Conservation (phyloP, 2,113 vertebrate species). For the Meriones unguiculatus region DNA sequence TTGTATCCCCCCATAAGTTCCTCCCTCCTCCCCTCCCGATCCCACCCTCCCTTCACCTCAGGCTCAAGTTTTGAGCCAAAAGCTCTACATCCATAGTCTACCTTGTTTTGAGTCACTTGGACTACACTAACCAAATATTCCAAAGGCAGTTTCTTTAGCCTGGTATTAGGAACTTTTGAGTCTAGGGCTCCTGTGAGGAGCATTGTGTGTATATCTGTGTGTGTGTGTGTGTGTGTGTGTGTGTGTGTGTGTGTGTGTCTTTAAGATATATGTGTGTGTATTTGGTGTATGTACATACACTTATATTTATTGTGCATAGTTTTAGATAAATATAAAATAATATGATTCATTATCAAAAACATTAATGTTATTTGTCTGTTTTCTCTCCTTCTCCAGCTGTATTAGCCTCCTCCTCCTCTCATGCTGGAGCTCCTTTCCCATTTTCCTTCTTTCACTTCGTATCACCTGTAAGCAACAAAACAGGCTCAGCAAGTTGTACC, state of each 20-base stretch:
- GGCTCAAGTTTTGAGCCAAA: not conserved
- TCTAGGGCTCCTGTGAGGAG: not conserved
- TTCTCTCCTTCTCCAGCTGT: not conserved
- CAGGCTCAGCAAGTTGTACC: not conserved
- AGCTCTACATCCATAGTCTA: not conserved
- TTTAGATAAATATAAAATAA: not conserved
- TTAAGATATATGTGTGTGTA: too few relatives aligned
- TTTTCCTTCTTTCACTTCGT: not conserved
- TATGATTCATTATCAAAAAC: not conserved
- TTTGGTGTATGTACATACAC: too few relatives aligned
- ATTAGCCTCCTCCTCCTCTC: not conserved
- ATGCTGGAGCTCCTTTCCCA: not conserved
- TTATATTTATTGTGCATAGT: not conserved
- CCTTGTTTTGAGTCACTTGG: not conserved
- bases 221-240: too few relatives aligned
- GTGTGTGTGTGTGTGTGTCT: too few relatives aligned
- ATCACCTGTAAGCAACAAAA: not conserved
- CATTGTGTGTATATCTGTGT: not conserved
- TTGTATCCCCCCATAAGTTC: too few relatives aligned
- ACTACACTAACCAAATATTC: not conserved
- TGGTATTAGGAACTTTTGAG: not conserved
- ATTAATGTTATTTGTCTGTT: not conserved
- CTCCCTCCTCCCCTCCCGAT: too few relatives aligned
- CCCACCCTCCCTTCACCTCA: too few relatives aligned
- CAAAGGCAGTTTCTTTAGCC: not conserved